Evolutionary conservation across 2,797 vertebrate genomes (phyloP).

Genomic region (Macrochelys suwanniensis): DNA sequence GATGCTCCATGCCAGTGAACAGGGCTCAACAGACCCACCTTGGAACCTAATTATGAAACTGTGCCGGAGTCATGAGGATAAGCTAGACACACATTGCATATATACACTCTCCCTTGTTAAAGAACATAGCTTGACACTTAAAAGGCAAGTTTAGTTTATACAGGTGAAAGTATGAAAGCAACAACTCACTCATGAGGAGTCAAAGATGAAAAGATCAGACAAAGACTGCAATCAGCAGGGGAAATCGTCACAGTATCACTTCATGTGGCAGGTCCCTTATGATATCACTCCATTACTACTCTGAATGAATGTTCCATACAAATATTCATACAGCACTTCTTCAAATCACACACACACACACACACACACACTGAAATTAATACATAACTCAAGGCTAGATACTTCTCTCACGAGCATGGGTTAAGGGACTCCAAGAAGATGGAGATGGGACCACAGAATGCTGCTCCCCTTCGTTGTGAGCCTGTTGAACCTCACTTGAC

Average conservation of each 20-base stretch:
- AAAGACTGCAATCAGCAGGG: neutral
- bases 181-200: neutral
- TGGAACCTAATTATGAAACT: conserved; percentile 19
- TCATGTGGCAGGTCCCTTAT: neutral
- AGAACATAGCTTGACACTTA: neutral
- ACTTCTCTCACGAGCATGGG: neutral
- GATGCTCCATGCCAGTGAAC: conserved; percentile 1
- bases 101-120: neutral
- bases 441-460: neutral
- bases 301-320: neutral
- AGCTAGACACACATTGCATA: neutral
- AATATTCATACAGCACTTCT: neutral
- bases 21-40: neutral
- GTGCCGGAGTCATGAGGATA: neutral
- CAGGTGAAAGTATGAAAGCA: conserved; percentile 21
- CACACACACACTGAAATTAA: neutral
- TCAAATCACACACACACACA: neutral
- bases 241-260: neutral
- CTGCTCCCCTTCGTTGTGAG: neutral
- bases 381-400: neutral
- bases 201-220: neutral
- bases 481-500: neutral
- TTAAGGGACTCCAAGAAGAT: neutral
- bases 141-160: neutral
- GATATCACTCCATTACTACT: neutral